Conservation (phyloP, 2,797 vertebrate species). For the Varecia variegata region DNA sequence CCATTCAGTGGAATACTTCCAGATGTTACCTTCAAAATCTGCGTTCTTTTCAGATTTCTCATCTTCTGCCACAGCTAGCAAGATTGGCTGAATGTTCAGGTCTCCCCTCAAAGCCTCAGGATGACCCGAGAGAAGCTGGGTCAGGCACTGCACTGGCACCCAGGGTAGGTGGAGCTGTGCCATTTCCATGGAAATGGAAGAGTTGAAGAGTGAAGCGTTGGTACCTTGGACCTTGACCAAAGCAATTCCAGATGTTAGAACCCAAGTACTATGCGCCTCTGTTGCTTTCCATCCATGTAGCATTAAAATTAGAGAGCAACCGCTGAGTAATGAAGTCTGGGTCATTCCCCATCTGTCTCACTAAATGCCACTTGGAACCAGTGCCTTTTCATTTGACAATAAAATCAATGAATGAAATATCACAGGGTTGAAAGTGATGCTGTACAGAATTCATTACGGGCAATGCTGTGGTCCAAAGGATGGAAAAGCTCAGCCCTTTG, state of each 20-base stretch:
- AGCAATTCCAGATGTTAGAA: constrained; percentile 46
- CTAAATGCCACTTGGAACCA: constrained; percentile 87
- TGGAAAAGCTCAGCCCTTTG: constrained; percentile 63
- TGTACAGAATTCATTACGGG: constrained; percentile 83
- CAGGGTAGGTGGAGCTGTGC: not conserved
- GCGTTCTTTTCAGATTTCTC: not conserved
- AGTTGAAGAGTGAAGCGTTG: not conserved
- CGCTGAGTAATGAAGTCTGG: constrained; percentile 83
- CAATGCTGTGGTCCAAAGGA: constrained; percentile 64
- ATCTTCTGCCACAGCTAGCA: not conserved
- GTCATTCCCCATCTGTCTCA: constrained; percentile 81
- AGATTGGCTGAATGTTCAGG: accelerated
- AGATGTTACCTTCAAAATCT: not conserved
- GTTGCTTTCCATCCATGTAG: constrained; percentile 63
- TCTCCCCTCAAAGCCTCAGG: not conserved
- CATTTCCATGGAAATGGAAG: not conserved
- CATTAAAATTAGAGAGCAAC: constrained; percentile 72
- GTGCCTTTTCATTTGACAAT: constrained; percentile 86
- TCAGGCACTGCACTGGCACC: not conserved
- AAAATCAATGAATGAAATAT: constrained; percentile 90
- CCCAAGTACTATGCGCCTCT: not conserved
- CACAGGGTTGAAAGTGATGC: constrained; percentile 73
- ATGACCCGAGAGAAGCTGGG: not conserved
- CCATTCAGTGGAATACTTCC: not conserved
- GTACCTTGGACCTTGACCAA: constrained; percentile 30